A percentile compares a stretch with the other conserved stretches of the same genome.
phyloP scores from a whole-genome alignment of 2,797 vertebrate species.

The Gorsachius magnificus region DNA sequence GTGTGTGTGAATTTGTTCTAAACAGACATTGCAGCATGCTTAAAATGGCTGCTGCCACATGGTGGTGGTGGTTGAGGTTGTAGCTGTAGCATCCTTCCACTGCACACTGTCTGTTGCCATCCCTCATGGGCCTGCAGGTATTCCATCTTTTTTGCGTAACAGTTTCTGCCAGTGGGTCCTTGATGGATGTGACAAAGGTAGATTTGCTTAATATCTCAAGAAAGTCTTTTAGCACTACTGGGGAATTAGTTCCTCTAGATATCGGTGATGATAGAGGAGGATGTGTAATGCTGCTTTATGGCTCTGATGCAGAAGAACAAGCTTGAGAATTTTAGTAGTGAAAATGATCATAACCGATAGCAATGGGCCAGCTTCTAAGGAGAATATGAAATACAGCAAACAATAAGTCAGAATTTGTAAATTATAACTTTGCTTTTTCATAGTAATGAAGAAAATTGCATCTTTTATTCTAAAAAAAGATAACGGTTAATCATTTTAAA shows the following conservation, averaged over 20 bases:
- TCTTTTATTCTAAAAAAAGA: background rate
- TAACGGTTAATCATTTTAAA: background rate
- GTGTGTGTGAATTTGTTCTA: background rate
- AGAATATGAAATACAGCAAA: background rate
- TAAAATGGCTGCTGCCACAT: slow-evolving; percentile 15
- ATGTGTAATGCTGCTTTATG: background rate
- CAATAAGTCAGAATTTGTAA: background rate
- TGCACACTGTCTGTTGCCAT: background rate
- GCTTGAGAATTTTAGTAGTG: background rate
- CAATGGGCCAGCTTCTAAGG: background rate
- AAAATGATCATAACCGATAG: background rate
- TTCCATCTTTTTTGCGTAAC: background rate
- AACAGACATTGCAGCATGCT: background rate
- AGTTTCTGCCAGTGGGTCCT: background rate
- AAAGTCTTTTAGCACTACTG: background rate
- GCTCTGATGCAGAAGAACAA: background rate
- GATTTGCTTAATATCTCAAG: background rate
- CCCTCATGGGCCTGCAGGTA: background rate
- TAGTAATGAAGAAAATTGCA: background rate
- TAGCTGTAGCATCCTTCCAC: background rate
- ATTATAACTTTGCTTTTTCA: background rate
- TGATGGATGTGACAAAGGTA: background rate
- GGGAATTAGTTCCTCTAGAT: background rate
- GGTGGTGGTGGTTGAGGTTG: background rate
- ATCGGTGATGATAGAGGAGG: background rate